Conservation (phyloP, 2,113 vertebrate genomes). For the Anarhynchus alexandrinus region DNA sequence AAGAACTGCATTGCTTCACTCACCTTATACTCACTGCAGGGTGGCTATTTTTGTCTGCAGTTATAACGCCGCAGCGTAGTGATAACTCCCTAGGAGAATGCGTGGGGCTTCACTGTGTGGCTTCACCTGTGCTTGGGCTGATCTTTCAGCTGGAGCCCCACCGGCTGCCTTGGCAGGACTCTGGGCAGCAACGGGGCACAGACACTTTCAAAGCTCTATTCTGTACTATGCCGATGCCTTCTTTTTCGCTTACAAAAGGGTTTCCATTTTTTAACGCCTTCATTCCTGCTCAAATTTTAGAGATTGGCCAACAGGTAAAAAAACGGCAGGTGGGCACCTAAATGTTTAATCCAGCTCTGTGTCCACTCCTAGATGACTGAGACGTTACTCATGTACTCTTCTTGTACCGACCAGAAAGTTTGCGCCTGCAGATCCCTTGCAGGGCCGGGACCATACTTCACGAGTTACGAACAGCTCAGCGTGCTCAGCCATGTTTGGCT, state of each 20-base stretch:
- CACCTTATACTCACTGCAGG: background rate
- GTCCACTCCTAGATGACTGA: background rate
- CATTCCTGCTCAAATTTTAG: background rate
- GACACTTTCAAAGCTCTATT: background rate
- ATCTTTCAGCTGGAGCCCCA: background rate
- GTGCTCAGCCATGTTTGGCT: constrained; percentile 2
- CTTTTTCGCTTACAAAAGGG: background rate
- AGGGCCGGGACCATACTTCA: background rate
- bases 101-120: background rate
- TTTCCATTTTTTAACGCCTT: background rate
- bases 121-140: background rate
- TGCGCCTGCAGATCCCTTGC: background rate
- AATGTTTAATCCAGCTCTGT: background rate
- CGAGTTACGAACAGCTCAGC: background rate
- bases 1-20: background rate
- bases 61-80: background rate
- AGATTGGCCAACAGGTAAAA: background rate
- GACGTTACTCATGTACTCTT: background rate
- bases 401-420: background rate
- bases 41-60: background rate
- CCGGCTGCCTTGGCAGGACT: background rate
- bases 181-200: background rate
- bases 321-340: background rate
- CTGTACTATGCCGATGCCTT: background rate
- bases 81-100: background rate